Base-by-base conservation (phyloP, 2,888 invertebrate genomes). In the Lepetodrilus schrolli region DNA sequence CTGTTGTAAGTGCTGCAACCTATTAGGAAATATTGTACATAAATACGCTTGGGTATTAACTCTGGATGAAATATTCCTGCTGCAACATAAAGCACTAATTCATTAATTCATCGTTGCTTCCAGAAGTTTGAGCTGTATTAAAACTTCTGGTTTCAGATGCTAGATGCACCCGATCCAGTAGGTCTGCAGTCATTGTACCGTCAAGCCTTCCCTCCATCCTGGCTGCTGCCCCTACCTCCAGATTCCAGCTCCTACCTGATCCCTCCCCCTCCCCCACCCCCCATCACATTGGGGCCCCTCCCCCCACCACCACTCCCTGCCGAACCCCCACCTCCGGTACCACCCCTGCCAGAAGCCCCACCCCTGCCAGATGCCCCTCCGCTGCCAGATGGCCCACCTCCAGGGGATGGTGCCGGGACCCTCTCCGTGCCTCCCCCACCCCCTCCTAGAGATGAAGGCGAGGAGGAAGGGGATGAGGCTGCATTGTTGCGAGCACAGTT, bases 401-500 rank as follows among this genome's bases (percentile, higher is more conserved):
- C 36, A 8, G 50, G 50, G 1, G 37, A 34, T 36, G 71, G 21
- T 13, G 3, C 10, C 10, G 17, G 3, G 8, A 10, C 17, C 38
- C 36, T 37, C 10, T 68, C 47, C 21, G n/a, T n/a, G n/a, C 76
- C 66, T 36, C 72, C 58, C 8, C 69, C 36, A 7, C 73, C 65
- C 3, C 50, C 68, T 17, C 72, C 43, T 17, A 23, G 37, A 26
- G 30, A 17, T n/a, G 69, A 58, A 7, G 30, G n/a, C 13, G 48
- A 36, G n/a, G 36, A 48, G 21, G 30, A 82, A 20, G 83, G 80
- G 17, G 84, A 81, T 66, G 84, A 86, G 47, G 82, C 78, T 10
- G 81, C 81, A 3, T 66, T 82, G 23, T 68, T 87, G 47, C 76
- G 87, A 73, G 84, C 82, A n/a, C 80, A 81, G 69, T 76, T 87